These are phyloP conservation scores for Pachydiplax longipennis DNA, from an alignment of 2,888 invertebrate species.

Conservation along the genomic window DNA sequence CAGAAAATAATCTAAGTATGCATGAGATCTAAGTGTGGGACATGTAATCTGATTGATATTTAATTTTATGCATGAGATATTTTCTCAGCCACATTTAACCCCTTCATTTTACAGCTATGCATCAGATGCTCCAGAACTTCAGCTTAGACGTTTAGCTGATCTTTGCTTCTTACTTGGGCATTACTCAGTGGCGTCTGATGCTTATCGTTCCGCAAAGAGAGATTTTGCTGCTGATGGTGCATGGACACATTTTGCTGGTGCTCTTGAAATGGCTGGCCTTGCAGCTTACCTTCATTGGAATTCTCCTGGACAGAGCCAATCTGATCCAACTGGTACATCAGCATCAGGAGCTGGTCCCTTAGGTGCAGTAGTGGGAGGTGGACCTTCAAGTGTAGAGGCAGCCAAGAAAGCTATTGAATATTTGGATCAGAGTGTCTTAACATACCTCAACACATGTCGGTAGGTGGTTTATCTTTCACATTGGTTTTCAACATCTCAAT, in stretches of 20 bases:
- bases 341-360: not conserved
- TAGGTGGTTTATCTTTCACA: conserved; percentile 57
- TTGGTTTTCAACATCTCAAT: too few species aligned
- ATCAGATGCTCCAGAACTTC: conserved; percentile 86
- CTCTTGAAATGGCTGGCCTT: conserved; percentile 94
- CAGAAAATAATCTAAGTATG: too few species aligned
- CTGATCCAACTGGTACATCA: not conserved
- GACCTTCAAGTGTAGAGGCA: conserved; percentile 65
- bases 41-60: too few species aligned
- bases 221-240: conserved; percentile 97
- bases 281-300: conserved; percentile 82
- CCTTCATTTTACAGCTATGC: conserved; percentile 69
- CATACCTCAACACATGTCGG: conserved; percentile 91
- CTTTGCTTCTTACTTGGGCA: conserved; percentile 96
- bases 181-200: conserved; percentile 89
- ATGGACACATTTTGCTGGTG: conserved; percentile 96
- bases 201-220: conserved; percentile 95
- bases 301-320: not conserved
- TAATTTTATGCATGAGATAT: not conserved
- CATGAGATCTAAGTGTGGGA: too few species aligned
- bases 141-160: conserved; percentile 91
- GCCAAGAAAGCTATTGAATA: conserved; percentile 84
- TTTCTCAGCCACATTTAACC: not conserved
- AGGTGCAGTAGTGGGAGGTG: conserved; percentile 19
- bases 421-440: conserved; percentile 93